These are phyloP conservation scores for Liposcelis brunnea DNA, from an alignment of 2,888 invertebrate genomes.

Conservation along the genomic window DNA sequence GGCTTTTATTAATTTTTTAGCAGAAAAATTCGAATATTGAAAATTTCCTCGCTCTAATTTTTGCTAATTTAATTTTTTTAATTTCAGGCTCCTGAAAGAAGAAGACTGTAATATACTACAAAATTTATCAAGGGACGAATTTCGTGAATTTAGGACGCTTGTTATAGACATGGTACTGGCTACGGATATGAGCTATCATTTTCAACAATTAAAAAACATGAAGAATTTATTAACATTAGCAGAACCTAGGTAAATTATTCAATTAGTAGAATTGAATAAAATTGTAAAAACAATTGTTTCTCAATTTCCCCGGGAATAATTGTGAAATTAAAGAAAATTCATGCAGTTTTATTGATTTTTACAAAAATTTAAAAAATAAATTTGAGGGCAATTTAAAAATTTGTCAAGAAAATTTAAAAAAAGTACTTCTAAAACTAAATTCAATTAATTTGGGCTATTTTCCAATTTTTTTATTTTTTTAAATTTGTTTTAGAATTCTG, in stretches of 20 bases:
- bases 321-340: no score
- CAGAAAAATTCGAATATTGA: not conserved
- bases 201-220: constrained; percentile 93
- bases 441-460: no score
- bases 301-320: no score
- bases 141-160: constrained; percentile 73
- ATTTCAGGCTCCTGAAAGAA: constrained; percentile 56
- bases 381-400: no score
- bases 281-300: no score
- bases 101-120: constrained; percentile 84
- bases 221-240: constrained; percentile 66
- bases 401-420: no score
- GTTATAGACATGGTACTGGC: constrained; percentile 95
- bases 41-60: not conserved
- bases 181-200: constrained; percentile 96
- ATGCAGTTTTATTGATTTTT: no score
- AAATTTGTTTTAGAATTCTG: no score
- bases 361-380: no score
- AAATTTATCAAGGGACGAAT: constrained; percentile 78
- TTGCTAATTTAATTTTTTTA: constrained; percentile 3
- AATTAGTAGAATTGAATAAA: no score
- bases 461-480: no score
- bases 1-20: not conserved
- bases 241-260: constrained; percentile 51
- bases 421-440: no score